These are phyloP conservation scores for Drosophila mimetica DNA, from an alignment of 2,888 invertebrate species.

Conservation along the genomic window DNA sequence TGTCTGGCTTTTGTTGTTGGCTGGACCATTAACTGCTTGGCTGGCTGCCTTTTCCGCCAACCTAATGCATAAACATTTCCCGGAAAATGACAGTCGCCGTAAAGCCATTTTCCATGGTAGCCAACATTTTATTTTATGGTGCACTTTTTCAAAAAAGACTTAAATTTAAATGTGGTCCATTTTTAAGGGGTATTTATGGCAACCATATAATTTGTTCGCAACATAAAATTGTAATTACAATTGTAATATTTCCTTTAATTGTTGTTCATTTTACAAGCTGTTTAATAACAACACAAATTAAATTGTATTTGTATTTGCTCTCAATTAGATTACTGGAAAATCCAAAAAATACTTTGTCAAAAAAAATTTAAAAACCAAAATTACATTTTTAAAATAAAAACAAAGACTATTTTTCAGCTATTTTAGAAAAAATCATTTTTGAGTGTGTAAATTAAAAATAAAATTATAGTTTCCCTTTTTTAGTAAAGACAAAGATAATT, in stretches of 20 bases:
- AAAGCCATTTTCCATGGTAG: constrained; percentile 7
- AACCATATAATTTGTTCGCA: constrained; percentile 7
- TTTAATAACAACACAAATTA: too few species aligned
- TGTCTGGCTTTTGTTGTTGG: constrained; percentile 24
- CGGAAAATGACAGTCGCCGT: constrained; percentile 26
- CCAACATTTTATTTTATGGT: constrained; percentile 5
- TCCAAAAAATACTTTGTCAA: too few species aligned
- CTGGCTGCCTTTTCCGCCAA: constrained; percentile 36
- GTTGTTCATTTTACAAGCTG: background rate
- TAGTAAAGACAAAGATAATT: too few species aligned
- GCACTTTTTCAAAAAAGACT: background rate
- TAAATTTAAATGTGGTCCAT: constrained; percentile 4
- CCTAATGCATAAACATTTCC: constrained; percentile 44
- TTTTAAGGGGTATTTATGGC: background rate
- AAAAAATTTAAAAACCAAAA: too few species aligned
- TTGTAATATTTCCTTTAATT: background rate
- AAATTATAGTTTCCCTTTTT: too few species aligned
- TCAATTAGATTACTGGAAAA: too few species aligned
- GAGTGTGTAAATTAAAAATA: too few species aligned
- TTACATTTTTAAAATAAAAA: too few species aligned
- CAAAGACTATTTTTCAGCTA: too few species aligned
- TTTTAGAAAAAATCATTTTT: too few species aligned
- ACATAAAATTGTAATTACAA: constrained; percentile 14
- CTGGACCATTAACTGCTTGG: constrained; percentile 31
- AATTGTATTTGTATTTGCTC: too few species aligned